Base-by-base conservation (phyloP, 1,140 invertebrate genomes). In the Lethrus apterus region DNA sequence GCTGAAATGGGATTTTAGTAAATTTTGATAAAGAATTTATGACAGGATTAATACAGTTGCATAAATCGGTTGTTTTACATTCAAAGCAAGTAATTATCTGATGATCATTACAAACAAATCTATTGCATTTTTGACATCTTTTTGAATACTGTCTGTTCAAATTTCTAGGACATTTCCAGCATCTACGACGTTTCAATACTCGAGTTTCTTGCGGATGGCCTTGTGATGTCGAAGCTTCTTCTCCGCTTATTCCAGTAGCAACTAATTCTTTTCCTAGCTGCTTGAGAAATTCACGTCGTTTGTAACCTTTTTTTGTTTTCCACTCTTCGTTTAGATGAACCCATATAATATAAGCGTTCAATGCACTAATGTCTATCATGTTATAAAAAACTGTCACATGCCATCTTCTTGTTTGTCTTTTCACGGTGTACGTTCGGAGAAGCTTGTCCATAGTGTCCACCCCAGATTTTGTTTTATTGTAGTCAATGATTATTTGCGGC, bases 341-440 rank as follows among this genome's bases (percentile, higher is more conserved):
- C 18, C 21, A 60, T 56, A 52, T 58, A 29, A 42, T 29, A 11
- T 42, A 42, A 29, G 7, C 21, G 8, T 29, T 30, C 21, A 42
- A 11, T 7, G 4, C 40, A 42, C 40, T 42, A 42, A 59, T 55
- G 49, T 59, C 54, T 1, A 57, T 14, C 49, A 57, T 59, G 4
- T 42, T 55, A 36, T 56, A 58, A 34, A 58, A 58, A 2, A 53
- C 14, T 11, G 49, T 50, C 41, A 58, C 40, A 4, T 54, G 54
- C 54, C 57, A 57, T 20, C 54, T 24, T 15, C 46, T 52, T 14
- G 55, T 59, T 53, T 59, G 56, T 36, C 56, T 26, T 29, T 17
- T 53, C 23, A 31, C 46, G 8, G 38, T 46, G 18, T 26, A 21
- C 36, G 20, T 15, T 15, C 33, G 33, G 14, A 38, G n/a, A 21